Percentiles rank a stretch among this genome's conserved stretches.
phyloP scores from a whole-genome alignment of 2,888 invertebrate species.

The Ceratothoa steindachneri region DNA sequence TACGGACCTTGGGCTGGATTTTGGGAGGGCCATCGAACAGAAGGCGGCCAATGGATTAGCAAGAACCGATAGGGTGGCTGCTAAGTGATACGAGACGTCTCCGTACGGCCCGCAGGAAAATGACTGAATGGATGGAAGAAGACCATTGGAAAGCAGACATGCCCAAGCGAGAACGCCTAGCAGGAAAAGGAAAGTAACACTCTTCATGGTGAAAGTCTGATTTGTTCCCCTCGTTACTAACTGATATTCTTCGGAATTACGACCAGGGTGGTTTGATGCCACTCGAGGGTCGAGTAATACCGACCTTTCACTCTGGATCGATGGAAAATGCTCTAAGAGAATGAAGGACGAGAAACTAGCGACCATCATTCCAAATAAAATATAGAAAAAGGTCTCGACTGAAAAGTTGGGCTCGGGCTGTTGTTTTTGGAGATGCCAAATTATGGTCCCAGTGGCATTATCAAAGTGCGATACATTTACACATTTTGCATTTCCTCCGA shows the following conservation, averaged over 20 bases:
- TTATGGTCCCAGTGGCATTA: slow-evolving; percentile 46
- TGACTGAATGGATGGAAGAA: slow-evolving; percentile 73
- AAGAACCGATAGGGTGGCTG: slow-evolving; percentile 70
- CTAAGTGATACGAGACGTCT: slow-evolving; percentile 68
- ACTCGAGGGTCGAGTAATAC: slow-evolving; percentile 8
- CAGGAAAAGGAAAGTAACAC: slow-evolving; percentile 48
- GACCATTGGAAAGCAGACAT: slow-evolving; percentile 70
- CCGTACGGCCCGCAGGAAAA: slow-evolving; percentile 80
- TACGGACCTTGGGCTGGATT: slow-evolving; percentile 36
- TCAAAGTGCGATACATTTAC: slow-evolving; percentile 50
- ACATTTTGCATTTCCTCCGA: slow-evolving; percentile 62
- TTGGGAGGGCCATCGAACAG: slow-evolving; percentile 57
- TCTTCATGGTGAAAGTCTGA: slow-evolving; percentile 13
- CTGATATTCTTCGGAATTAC: neutral
- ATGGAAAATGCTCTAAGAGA: slow-evolving; percentile 58
- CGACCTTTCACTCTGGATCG: slow-evolving; percentile 51
- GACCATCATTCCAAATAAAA: slow-evolving; percentile 63
- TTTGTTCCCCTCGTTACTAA: no score
- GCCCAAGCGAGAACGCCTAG: slow-evolving; percentile 56
- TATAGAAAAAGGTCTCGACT: slow-evolving; percentile 63
- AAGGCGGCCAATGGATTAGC: slow-evolving; percentile 74
- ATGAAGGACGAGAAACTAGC: slow-evolving; percentile 64
- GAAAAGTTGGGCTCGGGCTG: slow-evolving; percentile 60
- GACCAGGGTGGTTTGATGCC: neutral
- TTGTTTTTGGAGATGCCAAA: slow-evolving; percentile 25